Base-by-base conservation (phyloP, 2,888 invertebrate species). In the Alloscopus bannaensis region DNA sequence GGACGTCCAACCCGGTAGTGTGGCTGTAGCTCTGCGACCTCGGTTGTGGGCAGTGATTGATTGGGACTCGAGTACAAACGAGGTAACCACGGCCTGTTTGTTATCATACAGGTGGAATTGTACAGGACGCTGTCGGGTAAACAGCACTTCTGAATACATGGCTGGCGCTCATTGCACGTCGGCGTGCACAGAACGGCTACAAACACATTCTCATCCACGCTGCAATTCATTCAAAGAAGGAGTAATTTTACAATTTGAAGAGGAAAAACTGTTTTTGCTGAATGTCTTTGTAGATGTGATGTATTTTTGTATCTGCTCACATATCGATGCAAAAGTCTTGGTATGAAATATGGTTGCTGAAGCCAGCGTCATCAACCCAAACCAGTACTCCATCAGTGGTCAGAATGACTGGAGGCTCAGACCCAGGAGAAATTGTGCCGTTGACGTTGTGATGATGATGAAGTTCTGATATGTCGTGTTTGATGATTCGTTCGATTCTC, bases 321-420 rank as follows among this genome's bases (percentile, higher is more conserved):
- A 84, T 84, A 57, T 86, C 86, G 57, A 86, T 83, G 66, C 86
- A 86, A 66, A 85, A 86, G 28, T 85, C 77, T 45, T 82, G 78
- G 42, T 81, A 70, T 1, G 82, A 65, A 3, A 83, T 81, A 31
- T 82, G 84, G 45, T 86, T 82, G 0, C 80, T 31, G 18, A 82
- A 78, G 28, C 84, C 84, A n/a, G 66, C 40, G n/a, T 84, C 83
- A 70, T 86, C 86, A 2, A 60, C 70, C 85, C 85, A 84, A 52
- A 83, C 60, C 26, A 86, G 65, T 40, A 72, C 81, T 20, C 86
- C 86, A 24, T 84, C 80, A 6, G 83, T 80, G 28, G 86, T 83
- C 0, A 86, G 76, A 42, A 83, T 66, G 8, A 84, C 81, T 8
- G 81, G 60, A 11, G 82, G 80, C 29, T 81, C 81, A n/a, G 57